Conservation (phyloP, 2,797 vertebrate genomes). For the Anniella stebbinsi region DNA sequence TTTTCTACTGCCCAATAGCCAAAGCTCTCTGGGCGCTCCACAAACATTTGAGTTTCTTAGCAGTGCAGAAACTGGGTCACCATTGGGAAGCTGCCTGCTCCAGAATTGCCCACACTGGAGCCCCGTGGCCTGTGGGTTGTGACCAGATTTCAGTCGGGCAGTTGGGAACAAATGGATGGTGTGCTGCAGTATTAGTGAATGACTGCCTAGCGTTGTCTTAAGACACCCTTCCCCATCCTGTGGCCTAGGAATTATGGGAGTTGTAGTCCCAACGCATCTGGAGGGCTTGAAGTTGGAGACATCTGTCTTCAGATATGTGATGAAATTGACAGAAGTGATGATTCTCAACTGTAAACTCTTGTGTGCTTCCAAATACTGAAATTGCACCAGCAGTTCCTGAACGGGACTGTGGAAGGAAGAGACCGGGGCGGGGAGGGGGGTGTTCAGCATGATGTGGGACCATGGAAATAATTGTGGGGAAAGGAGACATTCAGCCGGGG, state of each 20-base stretch:
- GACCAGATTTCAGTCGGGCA: background rate
- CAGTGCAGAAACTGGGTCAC: background rate
- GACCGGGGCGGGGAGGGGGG: no score
- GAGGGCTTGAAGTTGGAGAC: no score
- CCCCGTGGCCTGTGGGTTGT: no score
- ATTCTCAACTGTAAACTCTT: no score
- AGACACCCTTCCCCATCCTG: background rate
- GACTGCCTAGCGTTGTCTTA: background rate
- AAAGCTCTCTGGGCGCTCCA: background rate
- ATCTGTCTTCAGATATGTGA: no score
- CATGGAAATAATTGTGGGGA: background rate
- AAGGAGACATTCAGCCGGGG: background rate
- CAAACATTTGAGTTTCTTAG: background rate
- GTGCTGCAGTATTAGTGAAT: background rate
- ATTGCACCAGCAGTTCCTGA: background rate
- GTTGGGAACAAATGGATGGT: background rate
- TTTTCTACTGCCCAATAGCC: background rate
- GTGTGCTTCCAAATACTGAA: background rate
- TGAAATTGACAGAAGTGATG: no score
- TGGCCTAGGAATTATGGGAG: background rate
- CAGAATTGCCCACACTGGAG: background rate
- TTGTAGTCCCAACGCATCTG: no score
- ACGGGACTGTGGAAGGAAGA: background rate
- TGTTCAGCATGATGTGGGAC: background rate
- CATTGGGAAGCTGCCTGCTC: background rate